phyloP scores from a whole-genome alignment of 2,113 vertebrate species.

The Limnothrissa miodon region DNA sequence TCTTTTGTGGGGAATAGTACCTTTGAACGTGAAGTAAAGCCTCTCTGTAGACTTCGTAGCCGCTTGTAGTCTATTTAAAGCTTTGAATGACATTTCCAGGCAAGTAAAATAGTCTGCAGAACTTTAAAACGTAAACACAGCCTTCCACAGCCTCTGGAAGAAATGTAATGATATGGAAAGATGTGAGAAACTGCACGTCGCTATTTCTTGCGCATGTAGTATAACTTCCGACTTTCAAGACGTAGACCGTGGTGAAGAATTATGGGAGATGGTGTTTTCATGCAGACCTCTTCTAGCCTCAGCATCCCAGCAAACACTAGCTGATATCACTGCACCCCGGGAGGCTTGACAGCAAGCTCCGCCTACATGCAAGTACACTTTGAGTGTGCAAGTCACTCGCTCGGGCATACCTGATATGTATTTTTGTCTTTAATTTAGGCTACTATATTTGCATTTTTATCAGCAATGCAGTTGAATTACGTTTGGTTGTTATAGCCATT shows the following conservation, averaged over 20 bases:
- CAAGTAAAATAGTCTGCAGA: not conserved
- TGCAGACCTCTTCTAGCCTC: accelerated
- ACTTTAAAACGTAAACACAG: not conserved
- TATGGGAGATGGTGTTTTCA: slow-evolving; percentile 58
- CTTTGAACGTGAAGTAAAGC: slow-evolving; percentile 40
- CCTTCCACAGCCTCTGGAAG: not conserved
- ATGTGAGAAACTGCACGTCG: slow-evolving; percentile 34
- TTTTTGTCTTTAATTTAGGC: too few species aligned
- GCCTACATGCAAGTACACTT: not conserved
- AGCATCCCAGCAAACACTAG: not conserved
- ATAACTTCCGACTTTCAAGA: not conserved
- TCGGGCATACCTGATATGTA: too few species aligned
- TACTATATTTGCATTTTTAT: too few species aligned
- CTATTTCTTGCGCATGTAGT: not conserved
- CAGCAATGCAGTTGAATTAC: too few species aligned
- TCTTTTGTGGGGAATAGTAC: not conserved
- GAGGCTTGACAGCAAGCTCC: too few species aligned
- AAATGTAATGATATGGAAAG: slow-evolving; percentile 3
- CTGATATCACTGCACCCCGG: too few species aligned
- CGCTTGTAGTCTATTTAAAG: slow-evolving; percentile 48
- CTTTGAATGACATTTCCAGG: slow-evolving; percentile 57
- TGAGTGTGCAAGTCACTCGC: too few species aligned
- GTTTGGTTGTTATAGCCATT: too few species aligned
- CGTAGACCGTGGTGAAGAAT: not conserved
- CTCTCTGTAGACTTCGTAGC: slow-evolving; percentile 41